A percentile compares a stretch with the other conserved stretches of the same genome.
Conservation (phyloP, 1,140 invertebrate genomes). For the Drosophila asahinai region DNA sequence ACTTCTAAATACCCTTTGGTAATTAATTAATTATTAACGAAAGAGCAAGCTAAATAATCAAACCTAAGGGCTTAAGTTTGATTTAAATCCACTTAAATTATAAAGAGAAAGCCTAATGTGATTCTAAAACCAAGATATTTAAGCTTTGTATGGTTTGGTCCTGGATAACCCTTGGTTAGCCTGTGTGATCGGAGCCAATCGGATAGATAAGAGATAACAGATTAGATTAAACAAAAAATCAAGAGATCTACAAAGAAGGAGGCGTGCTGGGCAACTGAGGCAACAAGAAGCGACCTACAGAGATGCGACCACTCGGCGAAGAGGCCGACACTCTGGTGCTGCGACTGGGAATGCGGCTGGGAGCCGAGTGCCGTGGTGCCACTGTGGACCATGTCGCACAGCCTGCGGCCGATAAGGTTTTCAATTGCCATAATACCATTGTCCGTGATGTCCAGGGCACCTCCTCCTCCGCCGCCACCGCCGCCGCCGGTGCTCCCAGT, state of each 20-base stretch:
- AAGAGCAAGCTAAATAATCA: too few species aligned
- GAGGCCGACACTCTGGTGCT: constrained; percentile 81
- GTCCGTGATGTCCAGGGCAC: constrained; percentile 69
- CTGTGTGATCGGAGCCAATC: constrained; percentile 1
- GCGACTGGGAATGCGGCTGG: constrained; percentile 57
- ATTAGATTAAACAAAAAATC: constrained; percentile 5
- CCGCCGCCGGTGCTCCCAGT: constrained; percentile 23
- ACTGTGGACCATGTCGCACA: constrained; percentile 72
- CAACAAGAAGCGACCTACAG: constrained; percentile 83
- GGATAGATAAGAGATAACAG: neutral
- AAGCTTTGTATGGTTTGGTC: neutral
- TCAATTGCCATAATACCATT: constrained; percentile 85
- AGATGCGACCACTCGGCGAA: constrained; percentile 84
- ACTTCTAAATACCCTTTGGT: too few species aligned
- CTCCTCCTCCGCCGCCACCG: constrained; percentile 11
- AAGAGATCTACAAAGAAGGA: constrained; percentile 46
- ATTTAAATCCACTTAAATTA: neutral
- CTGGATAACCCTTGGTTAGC: neutral
- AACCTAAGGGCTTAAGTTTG: neutral
- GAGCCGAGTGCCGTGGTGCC: constrained; percentile 74
- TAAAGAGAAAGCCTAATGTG: neutral
- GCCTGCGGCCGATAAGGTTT: constrained; percentile 84
- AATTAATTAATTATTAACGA: neutral
- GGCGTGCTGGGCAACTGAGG: constrained; percentile 53
- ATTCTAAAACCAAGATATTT: neutral